These are phyloP conservation scores for Tapirus indicus DNA, from an alignment of 2,797 vertebrate species.

Conservation along the genomic window DNA sequence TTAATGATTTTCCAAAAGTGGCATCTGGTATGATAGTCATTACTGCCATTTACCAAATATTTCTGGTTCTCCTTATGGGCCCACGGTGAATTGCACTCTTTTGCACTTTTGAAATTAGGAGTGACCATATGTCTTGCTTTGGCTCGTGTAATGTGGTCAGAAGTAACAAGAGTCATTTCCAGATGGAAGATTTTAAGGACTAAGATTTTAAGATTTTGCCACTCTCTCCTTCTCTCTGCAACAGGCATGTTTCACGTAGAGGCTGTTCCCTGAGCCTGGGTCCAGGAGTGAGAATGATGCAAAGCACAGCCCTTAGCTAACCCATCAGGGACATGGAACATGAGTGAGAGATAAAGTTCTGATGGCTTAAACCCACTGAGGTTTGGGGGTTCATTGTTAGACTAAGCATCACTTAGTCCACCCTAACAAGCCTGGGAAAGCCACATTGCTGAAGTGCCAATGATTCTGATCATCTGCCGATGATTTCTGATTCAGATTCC, in stretches of 20 bases:
- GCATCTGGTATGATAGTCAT: not conserved
- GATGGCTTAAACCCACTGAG: not conserved
- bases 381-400: not conserved
- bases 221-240: too few relatives aligned
- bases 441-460: not conserved
- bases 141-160: not conserved
- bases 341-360: not conserved
- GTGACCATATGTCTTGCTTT: not conserved
- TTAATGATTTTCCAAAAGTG: conserved; percentile 23
- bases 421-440: not conserved
- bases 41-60: not conserved
- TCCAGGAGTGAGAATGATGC: not conserved
- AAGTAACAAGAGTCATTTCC: not conserved
- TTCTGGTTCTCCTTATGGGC: not conserved
- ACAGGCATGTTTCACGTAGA: not conserved
- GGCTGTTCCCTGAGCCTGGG: not conserved
- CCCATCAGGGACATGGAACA: not conserved
- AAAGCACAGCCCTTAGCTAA: not conserved
- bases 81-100: not conserved
- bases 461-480: not conserved
- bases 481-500: not conserved
- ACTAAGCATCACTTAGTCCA: not conserved
- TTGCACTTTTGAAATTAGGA: conserved; percentile 13
- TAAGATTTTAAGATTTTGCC: too few relatives aligned
- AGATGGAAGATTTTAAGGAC: not conserved